Evolutionary conservation across 2,113 vertebrate genomes (phyloP), one percentile per base, ranked within the genome.

Genomic region (Microcebus jonahi): DNA sequence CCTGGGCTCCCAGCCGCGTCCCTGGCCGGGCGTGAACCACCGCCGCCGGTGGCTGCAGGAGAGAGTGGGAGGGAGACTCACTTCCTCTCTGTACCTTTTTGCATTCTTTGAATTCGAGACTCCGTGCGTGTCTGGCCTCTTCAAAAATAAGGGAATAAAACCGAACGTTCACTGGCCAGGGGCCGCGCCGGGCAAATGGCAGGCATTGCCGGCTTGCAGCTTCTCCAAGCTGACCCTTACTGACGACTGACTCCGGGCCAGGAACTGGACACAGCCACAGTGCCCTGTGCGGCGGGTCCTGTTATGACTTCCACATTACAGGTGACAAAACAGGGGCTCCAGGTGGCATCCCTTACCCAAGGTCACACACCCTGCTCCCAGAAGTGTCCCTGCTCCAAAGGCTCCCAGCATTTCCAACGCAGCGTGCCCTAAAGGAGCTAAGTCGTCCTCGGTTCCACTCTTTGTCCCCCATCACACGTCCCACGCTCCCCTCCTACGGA

Each of bases 141-240:
- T 50, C 57, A 77, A 84, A 94, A 82, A n/a, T 31, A n/a, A 92
- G 27, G 29, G 57, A 36, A 42, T 45, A 61, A 59, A 61, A 68
- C 2, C 18, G 63, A 76, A 57, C 31, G 61, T 75, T n/a, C 25
- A 42, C 6, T 5, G 67, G 20, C 31, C n/a, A 48, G 65, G 39
- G 2, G 2, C 76, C 9, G 31, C 0, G 6, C 76, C 23, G 34
- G 76, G 57, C 79, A 39, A 36, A 59, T 10, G 36, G 36, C n/a
- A 0, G 0, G 3, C 6, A 1, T 27, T 1, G 18, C n/a, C 39
- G 1, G 12, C 27, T n/a, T 21, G 20, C 18, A 25, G 8, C 25
- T 21, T 55, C n/a, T 65, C 3, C 39, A 15, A 2, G 42, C 76
- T 61, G 25, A 2, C 55, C 53, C 15, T 61, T 31, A 25, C 88